phyloP scores from a whole-genome alignment of 2,113 vertebrate species.

The Saiga tatarica region DNA sequence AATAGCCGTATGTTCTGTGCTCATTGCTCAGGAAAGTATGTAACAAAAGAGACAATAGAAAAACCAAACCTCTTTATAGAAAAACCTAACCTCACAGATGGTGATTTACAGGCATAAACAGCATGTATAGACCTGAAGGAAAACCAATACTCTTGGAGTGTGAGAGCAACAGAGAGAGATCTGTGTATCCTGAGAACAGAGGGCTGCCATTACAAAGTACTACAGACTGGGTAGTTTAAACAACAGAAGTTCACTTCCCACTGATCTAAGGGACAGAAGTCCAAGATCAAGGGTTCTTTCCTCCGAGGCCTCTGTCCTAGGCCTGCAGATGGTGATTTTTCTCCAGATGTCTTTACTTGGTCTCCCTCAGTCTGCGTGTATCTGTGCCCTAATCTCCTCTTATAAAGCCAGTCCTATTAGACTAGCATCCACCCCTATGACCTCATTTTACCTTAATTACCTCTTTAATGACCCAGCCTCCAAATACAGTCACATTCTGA shows the following conservation, averaged over 20 bases:
- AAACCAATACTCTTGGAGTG: not conserved
- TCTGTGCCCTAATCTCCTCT: not conserved
- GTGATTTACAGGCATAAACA: not conserved
- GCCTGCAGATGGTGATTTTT: not conserved
- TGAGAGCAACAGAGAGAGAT: not conserved
- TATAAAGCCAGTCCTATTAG: not conserved
- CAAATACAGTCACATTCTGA: not conserved
- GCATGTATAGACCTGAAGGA: not conserved
- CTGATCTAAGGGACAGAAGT: not conserved
- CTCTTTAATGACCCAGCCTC: not conserved
- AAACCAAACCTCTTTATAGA: not conserved
- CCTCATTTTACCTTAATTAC: not conserved
- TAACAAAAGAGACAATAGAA: not conserved
- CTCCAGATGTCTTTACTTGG: not conserved
- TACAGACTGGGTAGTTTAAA: not conserved
- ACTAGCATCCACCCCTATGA: not conserved
- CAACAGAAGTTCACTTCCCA: not conserved
- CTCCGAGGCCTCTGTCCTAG: not conserved
- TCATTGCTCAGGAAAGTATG: not conserved
- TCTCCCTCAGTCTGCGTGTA: not conserved
- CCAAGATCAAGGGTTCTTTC: not conserved
- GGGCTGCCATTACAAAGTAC: not conserved
- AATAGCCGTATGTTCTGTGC: not conserved
- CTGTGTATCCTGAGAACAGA: not conserved
- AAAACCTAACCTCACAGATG: not conserved